Evolutionary conservation across 1,140 invertebrate genomes (phyloP).

Genomic region (Diachasma alloeum): DNA sequence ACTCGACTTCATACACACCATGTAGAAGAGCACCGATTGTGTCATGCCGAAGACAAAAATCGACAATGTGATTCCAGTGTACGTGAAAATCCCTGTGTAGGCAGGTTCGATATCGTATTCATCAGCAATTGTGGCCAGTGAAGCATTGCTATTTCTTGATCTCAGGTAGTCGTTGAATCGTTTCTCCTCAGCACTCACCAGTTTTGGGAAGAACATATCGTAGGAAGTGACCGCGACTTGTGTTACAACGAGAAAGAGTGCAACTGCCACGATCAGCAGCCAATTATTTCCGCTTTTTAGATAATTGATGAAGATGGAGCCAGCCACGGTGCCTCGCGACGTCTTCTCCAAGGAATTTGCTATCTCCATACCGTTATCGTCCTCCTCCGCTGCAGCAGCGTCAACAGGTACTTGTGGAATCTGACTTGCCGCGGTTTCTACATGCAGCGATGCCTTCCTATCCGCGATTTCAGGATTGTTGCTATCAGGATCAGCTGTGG

Average conservation of each 20-base stretch:
- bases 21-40: constrained; percentile 78
- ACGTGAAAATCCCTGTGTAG: constrained; percentile 60
- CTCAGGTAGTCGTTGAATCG: not conserved
- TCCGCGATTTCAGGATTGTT: constrained; percentile 58
- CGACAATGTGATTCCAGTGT: constrained; percentile 55
- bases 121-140: not conserved
- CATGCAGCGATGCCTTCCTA: constrained; percentile 55
- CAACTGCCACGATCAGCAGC: constrained; percentile 62
- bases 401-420: constrained; percentile 49
- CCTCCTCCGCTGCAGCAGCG: constrained; percentile 65
- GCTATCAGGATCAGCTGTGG: constrained; percentile 47
- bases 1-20: constrained; percentile 81
- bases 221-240: constrained; percentile 72
- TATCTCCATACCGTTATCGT: constrained; percentile 62
- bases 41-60: constrained; percentile 65
- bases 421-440: constrained; percentile 51
- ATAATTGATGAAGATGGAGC: constrained; percentile 72
- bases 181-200: constrained; percentile 63
- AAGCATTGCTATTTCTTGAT: not conserved
- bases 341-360: constrained; percentile 67
- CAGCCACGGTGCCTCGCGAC: constrained; percentile 69
- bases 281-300: constrained; percentile 70
- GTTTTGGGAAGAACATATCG: constrained; percentile 75
- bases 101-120: constrained; percentile 30
- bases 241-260: constrained; percentile 66